Conservation (phyloP, 2,113 vertebrate species). For the Ahaetulla prasina region DNA sequence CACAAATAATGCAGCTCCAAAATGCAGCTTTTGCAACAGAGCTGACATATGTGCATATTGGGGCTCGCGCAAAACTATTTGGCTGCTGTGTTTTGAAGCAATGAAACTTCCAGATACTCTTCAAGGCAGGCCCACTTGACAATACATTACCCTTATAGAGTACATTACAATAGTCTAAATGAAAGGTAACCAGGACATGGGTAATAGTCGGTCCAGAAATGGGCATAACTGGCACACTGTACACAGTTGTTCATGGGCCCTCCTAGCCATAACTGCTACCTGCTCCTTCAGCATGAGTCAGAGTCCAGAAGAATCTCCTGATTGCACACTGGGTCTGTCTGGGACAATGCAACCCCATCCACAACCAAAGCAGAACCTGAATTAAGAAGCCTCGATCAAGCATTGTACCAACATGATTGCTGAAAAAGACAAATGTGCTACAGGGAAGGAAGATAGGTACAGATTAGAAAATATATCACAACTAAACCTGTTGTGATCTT, state of each 20-base stretch:
- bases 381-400: not conserved
- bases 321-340: no score
- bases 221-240: no score
- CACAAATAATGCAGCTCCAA: not conserved
- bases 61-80: not conserved
- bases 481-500: not conserved
- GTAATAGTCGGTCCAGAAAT: no score
- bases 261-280: no score
- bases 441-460: not conserved
- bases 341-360: no score
- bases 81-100: not conserved
- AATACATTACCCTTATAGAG: not conserved
- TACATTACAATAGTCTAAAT: not conserved
- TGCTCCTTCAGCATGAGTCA: no score
- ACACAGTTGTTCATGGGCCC: no score
- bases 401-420: not conserved
- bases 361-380: not conserved
- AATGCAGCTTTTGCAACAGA: not conserved
- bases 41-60: not conserved
- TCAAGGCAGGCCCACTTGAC: not conserved
- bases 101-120: not conserved
- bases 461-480: not conserved
- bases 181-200: not conserved
- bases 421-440: not conserved
- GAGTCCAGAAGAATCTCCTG: no score